Evolutionary conservation across 1,140 invertebrate species (phyloP).

Genomic region (Parapsyche elsis): DNA sequence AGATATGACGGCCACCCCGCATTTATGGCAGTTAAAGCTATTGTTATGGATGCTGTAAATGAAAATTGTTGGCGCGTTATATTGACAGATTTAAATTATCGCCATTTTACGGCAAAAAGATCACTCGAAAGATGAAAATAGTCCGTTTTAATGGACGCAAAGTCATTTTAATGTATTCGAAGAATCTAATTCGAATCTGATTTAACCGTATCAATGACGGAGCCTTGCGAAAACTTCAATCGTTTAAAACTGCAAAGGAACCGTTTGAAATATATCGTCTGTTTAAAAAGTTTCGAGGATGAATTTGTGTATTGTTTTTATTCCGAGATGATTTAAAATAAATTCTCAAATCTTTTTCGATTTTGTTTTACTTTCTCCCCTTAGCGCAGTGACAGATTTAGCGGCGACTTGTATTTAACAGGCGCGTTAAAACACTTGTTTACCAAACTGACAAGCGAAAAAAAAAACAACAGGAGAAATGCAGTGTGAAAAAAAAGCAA

Average conservation of each 20-base stretch:
- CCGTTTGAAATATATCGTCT: no score
- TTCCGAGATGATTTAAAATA: no score
- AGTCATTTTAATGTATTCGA: no score
- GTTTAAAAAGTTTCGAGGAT: no score
- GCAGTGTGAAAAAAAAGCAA: conserved; percentile 12
- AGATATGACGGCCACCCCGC: conserved; percentile 27
- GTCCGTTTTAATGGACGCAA: background rate
- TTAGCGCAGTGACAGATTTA: conserved; percentile 8
- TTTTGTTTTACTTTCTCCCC: background rate
- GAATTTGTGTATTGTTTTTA: no score
- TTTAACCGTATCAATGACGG: no score
- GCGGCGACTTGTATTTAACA: background rate
- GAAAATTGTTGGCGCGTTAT: conserved; percentile 3
- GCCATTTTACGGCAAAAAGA: background rate
- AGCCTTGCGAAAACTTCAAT: no score
- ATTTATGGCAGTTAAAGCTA: conserved; percentile 4
- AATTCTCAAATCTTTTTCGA: no score
- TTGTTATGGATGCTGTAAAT: background rate
- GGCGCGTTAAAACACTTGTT: conserved; percentile 19
- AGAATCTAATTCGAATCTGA: no score
- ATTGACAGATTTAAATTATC: background rate
- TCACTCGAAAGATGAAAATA: background rate
- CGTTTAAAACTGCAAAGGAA: no score
- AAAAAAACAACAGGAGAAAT: background rate
- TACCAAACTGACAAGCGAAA: conserved; percentile 14